Base-by-base conservation (phyloP, 2,888 invertebrate genomes). In the Lasioglossum oenotherae region DNA sequence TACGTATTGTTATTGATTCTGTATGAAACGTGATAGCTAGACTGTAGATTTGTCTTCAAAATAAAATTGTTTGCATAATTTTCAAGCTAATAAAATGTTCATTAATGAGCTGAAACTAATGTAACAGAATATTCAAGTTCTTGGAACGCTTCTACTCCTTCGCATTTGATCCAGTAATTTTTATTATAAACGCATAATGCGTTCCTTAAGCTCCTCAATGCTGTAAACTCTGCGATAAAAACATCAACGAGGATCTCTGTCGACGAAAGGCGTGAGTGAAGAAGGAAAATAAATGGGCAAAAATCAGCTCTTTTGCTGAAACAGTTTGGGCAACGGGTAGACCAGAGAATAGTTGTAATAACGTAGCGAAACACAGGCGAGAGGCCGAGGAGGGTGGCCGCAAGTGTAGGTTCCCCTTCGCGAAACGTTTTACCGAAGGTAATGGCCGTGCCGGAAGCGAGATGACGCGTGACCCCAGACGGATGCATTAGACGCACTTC, bases 401-500 rank as follows among this genome's bases (percentile, higher is more conserved):
- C 81, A 84, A 87, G 82, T 84, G 81, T 38, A 74, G 82, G 72
- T 87, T 84, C 90, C 88, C 88, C 82, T 86, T 80, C 85, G 82
- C 91, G 88, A 90, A 87, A 85, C 91, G 85, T 87, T 91, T 91
- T 88, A 90, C 91, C 90, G 91, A 92, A 92, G 93, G 92, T 94
- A 95, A 95, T 95, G 94, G 94, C 92, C 90, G 91, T 91, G 90
- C 93, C 94, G 95, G 95, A 95, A 95, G 93, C 93, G 93, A 91
- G 94, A 93, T 93, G 94, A 93, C 95, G 94, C 94, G 94, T 94
- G 94, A 94, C 94, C 95, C 94, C 93, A 95, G 94, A 94, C 96
- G 96, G 96, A 96, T 96, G 96, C 96, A 96, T 96, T 96, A 96
- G 96, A 96, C 96, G 96, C 95, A 96, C 96, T 96, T 96, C 96